Percentiles rank a stretch among this genome's conserved stretches.
Conservation (phyloP, 1,140 invertebrate species). For the Cotesia vestalis region DNA sequence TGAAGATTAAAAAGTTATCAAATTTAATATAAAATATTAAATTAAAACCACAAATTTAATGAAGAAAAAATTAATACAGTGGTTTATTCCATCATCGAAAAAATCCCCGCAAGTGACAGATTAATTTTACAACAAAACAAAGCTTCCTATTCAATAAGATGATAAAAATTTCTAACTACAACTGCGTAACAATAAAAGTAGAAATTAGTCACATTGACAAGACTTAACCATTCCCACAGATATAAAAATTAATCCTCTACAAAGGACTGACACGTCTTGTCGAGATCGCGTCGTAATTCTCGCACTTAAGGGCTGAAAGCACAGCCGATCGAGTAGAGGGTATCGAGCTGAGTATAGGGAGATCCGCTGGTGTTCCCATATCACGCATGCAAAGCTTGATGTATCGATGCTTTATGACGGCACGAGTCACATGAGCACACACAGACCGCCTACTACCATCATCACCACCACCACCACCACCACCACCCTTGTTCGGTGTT, state of each 20-base stretch:
- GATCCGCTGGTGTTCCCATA: conserved; percentile 57
- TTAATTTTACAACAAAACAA: too few relatives aligned
- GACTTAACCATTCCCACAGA: conserved; percentile 14
- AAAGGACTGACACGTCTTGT: conserved; percentile 10
- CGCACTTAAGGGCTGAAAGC: conserved; percentile 42
- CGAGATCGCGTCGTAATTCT: conserved; percentile 40
- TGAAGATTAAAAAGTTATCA: too few relatives aligned
- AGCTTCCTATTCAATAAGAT: too few relatives aligned
- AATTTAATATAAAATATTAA: too few relatives aligned
- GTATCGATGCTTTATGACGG: conserved; percentile 64
- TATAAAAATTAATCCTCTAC: neutral
- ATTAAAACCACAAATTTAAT: too few relatives aligned
- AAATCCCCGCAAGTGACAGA: too few relatives aligned
- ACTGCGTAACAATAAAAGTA: too few relatives aligned
- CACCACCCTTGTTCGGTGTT: conserved; percentile 42
- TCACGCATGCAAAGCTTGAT: conserved; percentile 67
- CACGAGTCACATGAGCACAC: conserved; percentile 47
- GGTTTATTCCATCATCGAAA: too few relatives aligned
- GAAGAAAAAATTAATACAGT: too few relatives aligned
- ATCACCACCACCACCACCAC: conserved; percentile 36
- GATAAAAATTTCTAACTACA: too few relatives aligned
- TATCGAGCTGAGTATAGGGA: conserved; percentile 23
- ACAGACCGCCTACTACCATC: conserved; percentile 52
- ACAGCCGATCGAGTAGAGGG: conserved; percentile 24
- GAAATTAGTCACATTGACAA: too few relatives aligned